Base-by-base conservation (phyloP, 53 echinoderm and acorn worm species). In the Arbacia lixula region DNA sequence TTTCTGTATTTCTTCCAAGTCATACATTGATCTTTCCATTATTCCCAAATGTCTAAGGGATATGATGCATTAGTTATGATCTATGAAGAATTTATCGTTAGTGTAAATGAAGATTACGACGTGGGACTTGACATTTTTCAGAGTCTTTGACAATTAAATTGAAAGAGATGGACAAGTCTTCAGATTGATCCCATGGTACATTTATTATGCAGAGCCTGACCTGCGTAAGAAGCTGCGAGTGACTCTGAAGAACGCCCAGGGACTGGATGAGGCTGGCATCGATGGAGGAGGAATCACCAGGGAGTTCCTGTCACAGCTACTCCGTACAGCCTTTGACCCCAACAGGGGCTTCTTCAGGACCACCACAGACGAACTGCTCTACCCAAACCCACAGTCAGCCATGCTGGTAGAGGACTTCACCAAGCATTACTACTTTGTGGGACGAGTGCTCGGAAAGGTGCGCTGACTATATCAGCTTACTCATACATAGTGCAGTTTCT, bases 301-400 rank as follows among this genome's bases (percentile, higher is more conserved):
- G 3, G 96, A 96, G 56, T 96, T 96, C 57, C 82, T 96, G 14
- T 87, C 91, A 1, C 91, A 96, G 86, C 87, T 96, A 10, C 83
- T 96, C n/a, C 84, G 89, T 74, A 91, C 93, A 1, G 89, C 89
- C 29, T 96, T 96, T 89, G 96, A 96, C 53, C 96, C 96, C 24
- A 96, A 96, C 83, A 84, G 96, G 25, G 96, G 96, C 0, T 96
- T 96, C 83, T 96, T 96, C 82, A 93, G 89, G 85, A 84, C 93
- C 8, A 87, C 96, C 12, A 69, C 91, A 0, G 96, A 96, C 56
- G 87, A 91, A 85, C 83, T 96, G 63, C 85, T 96, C 11, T 96
- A 96, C 42, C 96, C 96, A 1, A 96, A 91, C 77, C 93, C 96
- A 9, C 96, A 91, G 53, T 93, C 96, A 8, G 75, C 87, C 12